Conservation (phyloP, 2,888 invertebrate genomes). For the Rhorus exstirpatorius region DNA sequence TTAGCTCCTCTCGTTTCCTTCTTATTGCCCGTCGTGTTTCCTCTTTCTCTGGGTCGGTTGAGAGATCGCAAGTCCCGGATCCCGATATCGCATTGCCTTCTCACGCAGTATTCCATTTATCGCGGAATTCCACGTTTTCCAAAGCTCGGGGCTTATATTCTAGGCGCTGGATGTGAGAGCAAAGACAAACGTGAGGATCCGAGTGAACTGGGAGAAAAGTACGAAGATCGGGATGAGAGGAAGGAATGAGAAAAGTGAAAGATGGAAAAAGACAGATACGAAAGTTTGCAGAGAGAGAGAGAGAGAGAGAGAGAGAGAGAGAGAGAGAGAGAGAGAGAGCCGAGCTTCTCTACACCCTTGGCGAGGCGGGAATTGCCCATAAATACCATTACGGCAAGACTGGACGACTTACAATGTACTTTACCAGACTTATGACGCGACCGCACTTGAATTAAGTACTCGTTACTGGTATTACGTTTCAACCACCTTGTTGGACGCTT, state of each 20-base stretch:
- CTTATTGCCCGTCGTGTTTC: conserved; percentile 47
- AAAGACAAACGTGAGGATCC: background rate
- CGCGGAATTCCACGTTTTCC: conserved; percentile 75
- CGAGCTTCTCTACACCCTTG: conserved; percentile 69
- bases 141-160: conserved; percentile 2
- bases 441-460: conserved; percentile 83
- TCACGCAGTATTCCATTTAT: conserved; percentile 76
- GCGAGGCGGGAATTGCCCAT: conserved; percentile 80
- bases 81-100: conserved; percentile 38
- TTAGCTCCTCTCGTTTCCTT: conserved; percentile 20
- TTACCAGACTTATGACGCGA: conserved; percentile 83
- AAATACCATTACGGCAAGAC: conserved; percentile 83
- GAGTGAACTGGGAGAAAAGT: conserved; percentile 29
- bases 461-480: conserved; percentile 83
- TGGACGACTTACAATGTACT: conserved; percentile 82
- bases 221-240: conserved; percentile 32
- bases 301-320: conserved; percentile 34
- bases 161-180: background rate
- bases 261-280: conserved; percentile 55
- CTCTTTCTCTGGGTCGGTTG: conserved; percentile 31
- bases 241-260: conserved; percentile 35
- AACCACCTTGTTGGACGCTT: conserved; percentile 66
- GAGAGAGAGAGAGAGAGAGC: conserved; percentile 40
- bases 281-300: conserved; percentile 37
- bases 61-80: conserved; percentile 56